These are phyloP conservation scores for Seira ritae DNA, from an alignment of 2,888 invertebrate genomes.

Conservation along the genomic window DNA sequence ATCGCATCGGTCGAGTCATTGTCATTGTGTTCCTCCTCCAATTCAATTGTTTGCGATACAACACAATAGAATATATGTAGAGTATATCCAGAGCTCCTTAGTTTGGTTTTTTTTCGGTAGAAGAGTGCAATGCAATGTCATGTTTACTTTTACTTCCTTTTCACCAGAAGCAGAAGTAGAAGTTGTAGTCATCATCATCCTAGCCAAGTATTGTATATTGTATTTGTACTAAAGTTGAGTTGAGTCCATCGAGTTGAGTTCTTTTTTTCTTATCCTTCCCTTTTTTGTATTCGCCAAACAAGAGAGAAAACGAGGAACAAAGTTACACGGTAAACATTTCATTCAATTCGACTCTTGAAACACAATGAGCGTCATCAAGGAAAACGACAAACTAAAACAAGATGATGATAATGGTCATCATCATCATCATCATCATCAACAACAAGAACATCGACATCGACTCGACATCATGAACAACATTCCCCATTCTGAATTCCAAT, in stretches of 20 bases:
- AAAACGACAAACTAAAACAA: slow-evolving; percentile 1
- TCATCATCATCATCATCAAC: neutral
- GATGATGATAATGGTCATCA: neutral
- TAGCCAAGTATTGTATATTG: no score
- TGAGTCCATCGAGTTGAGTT: neutral
- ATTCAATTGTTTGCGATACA: slow-evolving; percentile 1
- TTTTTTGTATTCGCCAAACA: neutral
- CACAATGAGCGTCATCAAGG: neutral
- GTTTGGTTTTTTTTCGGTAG: no score
- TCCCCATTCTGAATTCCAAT: neutral
- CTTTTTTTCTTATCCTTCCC: neutral
- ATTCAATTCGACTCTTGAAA: slow-evolving; percentile 5
- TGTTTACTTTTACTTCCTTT: slow-evolving; percentile 1
- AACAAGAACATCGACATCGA: no score
- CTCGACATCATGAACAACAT: no score
- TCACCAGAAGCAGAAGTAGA: neutral
- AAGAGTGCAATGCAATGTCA: neutral
- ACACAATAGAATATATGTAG: no score
- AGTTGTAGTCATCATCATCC: neutral
- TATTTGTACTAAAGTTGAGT: no score
- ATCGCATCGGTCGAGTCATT: no score
- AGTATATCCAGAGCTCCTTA: no score
- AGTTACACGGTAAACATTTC: neutral
- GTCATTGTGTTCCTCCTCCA: neutral
- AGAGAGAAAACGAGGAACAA: neutral